A percentile compares a stretch with the other conserved stretches of the same genome.
These are phyloP conservation scores for Syngnathus typhle DNA, from an alignment of 2,113 vertebrate species.

Conservation along the genomic window DNA sequence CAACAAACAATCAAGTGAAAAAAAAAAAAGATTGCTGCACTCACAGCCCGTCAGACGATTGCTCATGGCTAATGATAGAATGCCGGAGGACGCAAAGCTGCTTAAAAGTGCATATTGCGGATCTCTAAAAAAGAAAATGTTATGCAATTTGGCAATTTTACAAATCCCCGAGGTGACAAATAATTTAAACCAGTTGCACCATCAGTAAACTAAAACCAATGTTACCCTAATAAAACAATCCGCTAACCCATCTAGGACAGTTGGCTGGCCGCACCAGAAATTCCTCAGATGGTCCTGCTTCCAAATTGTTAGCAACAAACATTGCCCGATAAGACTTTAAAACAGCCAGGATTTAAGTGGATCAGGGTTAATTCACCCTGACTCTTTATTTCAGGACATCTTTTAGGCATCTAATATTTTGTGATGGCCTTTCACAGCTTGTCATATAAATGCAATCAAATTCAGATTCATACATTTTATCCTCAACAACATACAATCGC, in stretches of 20 bases:
- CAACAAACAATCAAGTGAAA: slow-evolving; percentile 11
- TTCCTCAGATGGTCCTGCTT: no score
- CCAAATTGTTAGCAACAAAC: no score
- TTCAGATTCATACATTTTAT: slow-evolving; percentile 1
- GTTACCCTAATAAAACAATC: no score
- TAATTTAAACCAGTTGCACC: no score
- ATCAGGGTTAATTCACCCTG: background rate
- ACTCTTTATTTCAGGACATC: background rate
- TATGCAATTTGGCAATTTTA: slow-evolving; percentile 42
- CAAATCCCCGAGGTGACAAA: no score
- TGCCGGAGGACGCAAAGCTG: slow-evolving; percentile 31
- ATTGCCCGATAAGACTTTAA: no score
- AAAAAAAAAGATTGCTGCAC: slow-evolving; percentile 30
- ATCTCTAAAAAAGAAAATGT: slow-evolving; percentile 29
- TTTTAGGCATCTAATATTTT: background rate
- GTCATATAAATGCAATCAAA: background rate
- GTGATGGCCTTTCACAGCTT: background rate
- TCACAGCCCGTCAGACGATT: slow-evolving; percentile 57
- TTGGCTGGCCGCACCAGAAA: no score
- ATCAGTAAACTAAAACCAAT: no score
- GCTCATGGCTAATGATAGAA: slow-evolving; percentile 63
- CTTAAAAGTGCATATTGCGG: slow-evolving; percentile 23
- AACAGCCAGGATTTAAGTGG: background rate
- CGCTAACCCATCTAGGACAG: no score
- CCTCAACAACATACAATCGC: slow-evolving; percentile 4